These are phyloP conservation scores for Drosophila orena DNA, from an alignment of 1,140 invertebrate species.

Conservation along the genomic window DNA sequence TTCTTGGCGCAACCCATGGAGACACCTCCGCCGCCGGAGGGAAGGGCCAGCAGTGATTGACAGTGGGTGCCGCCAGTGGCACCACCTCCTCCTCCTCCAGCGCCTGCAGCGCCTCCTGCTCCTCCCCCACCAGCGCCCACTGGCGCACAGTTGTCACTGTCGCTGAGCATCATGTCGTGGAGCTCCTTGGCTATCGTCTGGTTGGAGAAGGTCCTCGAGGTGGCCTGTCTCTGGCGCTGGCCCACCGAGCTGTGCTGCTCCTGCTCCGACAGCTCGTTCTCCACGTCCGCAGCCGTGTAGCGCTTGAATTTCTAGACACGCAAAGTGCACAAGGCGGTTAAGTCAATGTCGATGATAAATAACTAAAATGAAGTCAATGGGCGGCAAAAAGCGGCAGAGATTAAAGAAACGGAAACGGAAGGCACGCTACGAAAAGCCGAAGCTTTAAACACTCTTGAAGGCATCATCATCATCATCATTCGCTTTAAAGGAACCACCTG, in stretches of 20 bases:
- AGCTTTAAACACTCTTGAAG: constrained; percentile 1
- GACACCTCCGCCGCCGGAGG: constrained; percentile 31
- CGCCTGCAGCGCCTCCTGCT: background rate
- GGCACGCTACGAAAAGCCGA: constrained; percentile 4
- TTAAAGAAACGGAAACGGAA: background rate
- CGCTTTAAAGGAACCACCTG: background rate
- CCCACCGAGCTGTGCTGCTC: constrained; percentile 71
- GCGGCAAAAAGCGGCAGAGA: constrained; percentile 23
- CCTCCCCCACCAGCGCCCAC: constrained; percentile 3
- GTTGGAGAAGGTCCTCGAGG: constrained; percentile 74
- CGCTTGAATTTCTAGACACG: constrained; percentile 79
- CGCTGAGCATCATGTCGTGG: constrained; percentile 74
- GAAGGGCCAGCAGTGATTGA: constrained; percentile 68
- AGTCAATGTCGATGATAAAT: constrained; percentile 52
- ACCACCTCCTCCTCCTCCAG: too few relatives aligned
- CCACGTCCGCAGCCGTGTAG: constrained; percentile 79
- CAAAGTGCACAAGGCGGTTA: constrained; percentile 38
- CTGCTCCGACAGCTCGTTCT: constrained; percentile 78
- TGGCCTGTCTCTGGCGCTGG: constrained; percentile 61
- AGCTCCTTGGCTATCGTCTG: constrained; percentile 78
- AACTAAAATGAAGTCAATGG: constrained; percentile 46
- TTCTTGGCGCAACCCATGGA: constrained; percentile 36
- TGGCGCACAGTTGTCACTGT: constrained; percentile 57
- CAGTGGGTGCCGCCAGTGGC: constrained; percentile 45
- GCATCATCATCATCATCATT: too few relatives aligned